A percentile compares a stretch with the other conserved stretches of the same genome.
phyloP scores from a whole-genome alignment of 2,113 vertebrate genomes.

The Percina caprodes region DNA sequence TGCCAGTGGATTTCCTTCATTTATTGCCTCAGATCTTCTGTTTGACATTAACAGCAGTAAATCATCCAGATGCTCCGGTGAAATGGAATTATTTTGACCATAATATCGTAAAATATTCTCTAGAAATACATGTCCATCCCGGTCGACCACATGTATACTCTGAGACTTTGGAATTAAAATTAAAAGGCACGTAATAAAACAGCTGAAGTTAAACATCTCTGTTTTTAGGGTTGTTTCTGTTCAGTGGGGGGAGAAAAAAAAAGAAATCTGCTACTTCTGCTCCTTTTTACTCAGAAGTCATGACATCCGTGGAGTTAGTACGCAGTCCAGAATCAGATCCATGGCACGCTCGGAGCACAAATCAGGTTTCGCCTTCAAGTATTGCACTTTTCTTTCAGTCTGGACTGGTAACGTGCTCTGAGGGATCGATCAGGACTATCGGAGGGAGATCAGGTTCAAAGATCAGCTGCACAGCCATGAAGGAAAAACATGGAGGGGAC shows the following conservation, averaged over 20 bases:
- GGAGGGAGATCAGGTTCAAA: constrained; percentile 65
- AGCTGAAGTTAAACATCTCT: constrained; percentile 19
- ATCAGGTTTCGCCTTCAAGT: too few relatives aligned
- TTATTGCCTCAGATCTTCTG: constrained; percentile 45
- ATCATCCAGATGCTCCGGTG: constrained; percentile 66
- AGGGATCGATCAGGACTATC: not conserved
- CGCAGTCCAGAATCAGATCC: not conserved
- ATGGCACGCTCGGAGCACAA: constrained; percentile 1
- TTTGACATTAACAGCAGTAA: constrained; percentile 74
- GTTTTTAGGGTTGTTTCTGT: not conserved
- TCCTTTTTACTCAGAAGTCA: not conserved
- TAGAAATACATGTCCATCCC: constrained; percentile 39
- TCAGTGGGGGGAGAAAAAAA: not conserved
- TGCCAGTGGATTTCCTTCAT: constrained; percentile 64
- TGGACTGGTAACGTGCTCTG: not conserved
- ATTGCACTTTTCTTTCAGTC: not conserved
- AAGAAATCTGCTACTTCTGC: not conserved
- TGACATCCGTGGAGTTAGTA: not conserved
- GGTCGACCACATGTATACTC: not conserved
- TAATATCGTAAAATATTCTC: constrained; percentile 75
- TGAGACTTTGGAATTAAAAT: not conserved
- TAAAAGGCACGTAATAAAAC: constrained; percentile 2
- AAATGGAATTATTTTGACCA: constrained; percentile 71
- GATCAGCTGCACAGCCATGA: constrained; percentile 42
- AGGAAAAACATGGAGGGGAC: constrained; percentile 49